phyloP scores from a whole-genome alignment of 2,113 vertebrate genomes.

The Ahaetulla prasina region DNA sequence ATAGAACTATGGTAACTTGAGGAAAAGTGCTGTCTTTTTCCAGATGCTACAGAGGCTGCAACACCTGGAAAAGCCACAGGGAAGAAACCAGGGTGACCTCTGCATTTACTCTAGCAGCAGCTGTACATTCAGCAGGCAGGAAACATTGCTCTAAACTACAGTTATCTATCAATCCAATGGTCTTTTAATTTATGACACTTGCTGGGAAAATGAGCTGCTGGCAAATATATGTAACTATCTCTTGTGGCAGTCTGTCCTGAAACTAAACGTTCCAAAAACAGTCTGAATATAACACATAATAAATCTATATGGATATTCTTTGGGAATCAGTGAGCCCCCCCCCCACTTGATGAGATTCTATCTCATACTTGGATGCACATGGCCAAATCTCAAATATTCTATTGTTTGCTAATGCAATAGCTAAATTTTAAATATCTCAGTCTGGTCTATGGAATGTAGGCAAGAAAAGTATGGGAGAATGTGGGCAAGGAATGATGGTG shows the following conservation, averaged over 20 bases:
- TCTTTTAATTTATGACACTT: conserved; percentile 36
- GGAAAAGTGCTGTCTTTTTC: conserved; percentile 27
- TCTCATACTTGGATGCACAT: neutral
- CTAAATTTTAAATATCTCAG: neutral
- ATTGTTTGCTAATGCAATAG: neutral
- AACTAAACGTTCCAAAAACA: neutral
- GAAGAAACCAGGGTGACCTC: conserved; percentile 57
- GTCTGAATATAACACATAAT: neutral
- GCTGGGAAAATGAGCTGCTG: neutral
- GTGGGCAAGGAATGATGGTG: neutral
- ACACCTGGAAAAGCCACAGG: conserved; percentile 67
- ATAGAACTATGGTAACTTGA: conserved; percentile 58
- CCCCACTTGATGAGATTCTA: neutral
- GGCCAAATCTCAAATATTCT: neutral
- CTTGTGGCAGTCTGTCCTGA: neutral
- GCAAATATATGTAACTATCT: neutral
- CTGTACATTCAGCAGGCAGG: conserved; percentile 42
- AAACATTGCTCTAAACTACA: conserved; percentile 12
- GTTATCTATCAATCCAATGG: conserved; percentile 28
- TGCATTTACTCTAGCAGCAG: conserved; percentile 46
- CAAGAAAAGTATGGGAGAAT: neutral
- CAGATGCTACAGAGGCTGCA: conserved; percentile 63
- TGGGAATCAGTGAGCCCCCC: neutral
- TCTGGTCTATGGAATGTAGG: neutral
- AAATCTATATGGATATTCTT: neutral